A percentile compares a stretch with the other conserved stretches of the same genome.
Evolutionary conservation across 2,113 vertebrate species (phyloP).

Genomic region (Saguinus midas): DNA sequence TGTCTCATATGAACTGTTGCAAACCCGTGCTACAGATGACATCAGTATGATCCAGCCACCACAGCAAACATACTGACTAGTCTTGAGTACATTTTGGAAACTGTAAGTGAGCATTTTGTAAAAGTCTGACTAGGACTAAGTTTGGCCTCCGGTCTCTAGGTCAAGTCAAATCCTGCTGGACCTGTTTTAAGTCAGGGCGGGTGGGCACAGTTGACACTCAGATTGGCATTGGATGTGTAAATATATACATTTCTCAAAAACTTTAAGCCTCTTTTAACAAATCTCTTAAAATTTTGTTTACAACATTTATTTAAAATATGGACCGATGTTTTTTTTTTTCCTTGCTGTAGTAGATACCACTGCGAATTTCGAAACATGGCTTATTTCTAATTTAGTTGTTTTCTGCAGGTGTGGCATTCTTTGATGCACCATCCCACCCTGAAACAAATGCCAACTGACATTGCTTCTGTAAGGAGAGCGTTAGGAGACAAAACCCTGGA

Average conservation of each 20-base stretch:
- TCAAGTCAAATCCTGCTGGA: neutral
- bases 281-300: neutral
- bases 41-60: neutral
- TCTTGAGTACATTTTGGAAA: neutral
- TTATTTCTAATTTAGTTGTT: neutral
- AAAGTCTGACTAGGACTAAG: neutral
- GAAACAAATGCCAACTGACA: slow-evolving; percentile 53
- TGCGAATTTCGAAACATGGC: neutral
- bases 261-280: neutral
- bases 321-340: neutral
- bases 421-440: neutral
- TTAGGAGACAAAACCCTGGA: slow-evolving; percentile 55
- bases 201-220: neutral
- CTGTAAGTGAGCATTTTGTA: neutral
- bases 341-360: neutral
- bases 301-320: neutral
- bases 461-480: slow-evolving; percentile 13
- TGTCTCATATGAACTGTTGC: neutral
- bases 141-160: neutral
- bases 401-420: neutral
- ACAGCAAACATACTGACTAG: too few species aligned
- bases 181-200: neutral
- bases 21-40: neutral
- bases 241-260: neutral
- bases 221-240: neutral